These are phyloP conservation scores for Hippocampus barbouri DNA, from an alignment of 2,113 vertebrate species.

Conservation along the genomic window DNA sequence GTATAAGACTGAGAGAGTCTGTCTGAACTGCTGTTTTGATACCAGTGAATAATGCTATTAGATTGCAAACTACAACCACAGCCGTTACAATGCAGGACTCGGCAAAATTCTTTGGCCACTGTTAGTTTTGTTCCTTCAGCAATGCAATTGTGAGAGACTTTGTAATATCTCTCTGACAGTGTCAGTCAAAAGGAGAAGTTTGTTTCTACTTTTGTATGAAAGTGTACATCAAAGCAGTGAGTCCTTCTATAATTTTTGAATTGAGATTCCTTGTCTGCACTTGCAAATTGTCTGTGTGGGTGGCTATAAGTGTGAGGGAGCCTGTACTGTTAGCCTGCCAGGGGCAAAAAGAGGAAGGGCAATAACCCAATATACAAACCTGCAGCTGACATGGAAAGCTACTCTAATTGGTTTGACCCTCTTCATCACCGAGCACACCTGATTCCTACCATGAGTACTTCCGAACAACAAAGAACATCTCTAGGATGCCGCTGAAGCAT, in stretches of 20 bases:
- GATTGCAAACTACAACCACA: neutral
- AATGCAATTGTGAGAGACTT: too few species aligned
- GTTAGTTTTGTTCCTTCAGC: too few species aligned
- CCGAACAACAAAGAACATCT: slow-evolving; percentile 22
- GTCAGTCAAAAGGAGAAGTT: neutral
- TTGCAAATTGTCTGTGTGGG: slow-evolving; percentile 47
- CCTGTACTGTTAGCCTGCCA: slow-evolving; percentile 35
- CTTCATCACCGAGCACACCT: slow-evolving; percentile 18
- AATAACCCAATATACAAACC: slow-evolving; percentile 16
- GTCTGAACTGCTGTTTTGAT: neutral
- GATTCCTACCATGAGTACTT: slow-evolving; percentile 13
- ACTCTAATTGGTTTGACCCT: slow-evolving; percentile 9
- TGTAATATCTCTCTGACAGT: neutral
- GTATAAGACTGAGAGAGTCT: neutral
- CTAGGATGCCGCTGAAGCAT: slow-evolving; percentile 18
- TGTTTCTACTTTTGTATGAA: neutral
- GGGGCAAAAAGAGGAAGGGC: slow-evolving; percentile 35
- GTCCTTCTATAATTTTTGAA: slow-evolving; percentile 28
- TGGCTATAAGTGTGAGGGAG: slow-evolving; percentile 38
- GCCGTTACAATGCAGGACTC: too few species aligned
- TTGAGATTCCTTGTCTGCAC: slow-evolving; percentile 35
- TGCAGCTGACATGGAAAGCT: slow-evolving; percentile 17
- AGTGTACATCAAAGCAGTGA: slow-evolving; percentile 1
- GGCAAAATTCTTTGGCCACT: too few species aligned
- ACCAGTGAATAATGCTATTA: neutral